Base-by-base conservation (phyloP, 2,888 invertebrate genomes). In the Rugalucina vietnamica region DNA sequence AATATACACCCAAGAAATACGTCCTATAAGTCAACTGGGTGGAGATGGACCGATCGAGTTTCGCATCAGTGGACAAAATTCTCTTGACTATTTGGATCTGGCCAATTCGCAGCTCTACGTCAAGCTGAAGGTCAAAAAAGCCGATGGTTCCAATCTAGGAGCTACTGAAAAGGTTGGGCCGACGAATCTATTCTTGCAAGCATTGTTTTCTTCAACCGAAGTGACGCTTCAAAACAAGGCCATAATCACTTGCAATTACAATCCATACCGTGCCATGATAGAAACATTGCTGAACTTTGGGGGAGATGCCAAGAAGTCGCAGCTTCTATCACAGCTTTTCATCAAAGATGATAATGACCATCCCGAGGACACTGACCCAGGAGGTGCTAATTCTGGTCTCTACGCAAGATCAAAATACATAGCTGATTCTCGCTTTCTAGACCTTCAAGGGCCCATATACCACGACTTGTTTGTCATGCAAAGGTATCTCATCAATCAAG, bases 1-100 rank as follows among this genome's bases (percentile, higher is more conserved):
- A 36, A 71, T 79, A 3, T 85, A 85, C 74, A 81, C 27, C 74
- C 82, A 87, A 81, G 81, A 82, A 69, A 79, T 81, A 50, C 71
- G 87, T 65, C 82, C 87, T n/a, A n/a, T 87, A 71, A 85, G 81
- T 73, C 87, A 87, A 71, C 71, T 85, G 5, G 57, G 79, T 2
- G 79, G 75, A n/a, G 83, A 85, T 37, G 80, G 77, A 14, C 82
- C 85, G 2, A 79, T 85, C 21, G 83, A 87, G 60, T 87, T 87
- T 85, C 78, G 72, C 76, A 85, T 85, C 14, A 85, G 78, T 60
- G 81, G 81, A 71, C 82, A 85, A 60, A 84, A 87, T 73, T 78
- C 79, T 43, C 10, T 43, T 18, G 43, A 8, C 43, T 14, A 21
- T 54, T 18, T 43, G 43, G 43, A 43, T 43, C 18, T 43, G 43